phyloP scores from a whole-genome alignment of 2,113 vertebrate species.

The Panthera uncia region DNA sequence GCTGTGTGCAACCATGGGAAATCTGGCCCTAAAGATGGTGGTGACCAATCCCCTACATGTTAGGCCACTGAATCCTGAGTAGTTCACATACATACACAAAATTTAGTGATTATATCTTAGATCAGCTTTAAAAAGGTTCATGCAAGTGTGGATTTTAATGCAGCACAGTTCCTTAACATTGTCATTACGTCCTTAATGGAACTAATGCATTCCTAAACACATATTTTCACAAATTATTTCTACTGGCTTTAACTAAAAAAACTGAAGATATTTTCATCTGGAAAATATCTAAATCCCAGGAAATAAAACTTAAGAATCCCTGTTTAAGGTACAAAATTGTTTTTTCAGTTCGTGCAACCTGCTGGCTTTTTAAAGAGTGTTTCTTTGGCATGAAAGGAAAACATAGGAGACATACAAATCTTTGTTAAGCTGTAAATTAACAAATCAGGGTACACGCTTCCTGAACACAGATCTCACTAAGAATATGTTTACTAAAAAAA shows the following conservation, averaged over 20 bases:
- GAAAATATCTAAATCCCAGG: constrained; percentile 29
- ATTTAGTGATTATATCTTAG: not conserved
- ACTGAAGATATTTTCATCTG: not conserved
- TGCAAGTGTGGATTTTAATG: constrained; percentile 24
- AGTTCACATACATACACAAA: not conserved
- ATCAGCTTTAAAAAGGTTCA: constrained; percentile 29
- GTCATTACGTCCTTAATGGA: not conserved
- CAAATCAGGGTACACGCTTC: constrained; percentile 39
- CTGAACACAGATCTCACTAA: constrained; percentile 51
- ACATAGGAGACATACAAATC: constrained; percentile 54
- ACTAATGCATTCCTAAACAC: constrained; percentile 14
- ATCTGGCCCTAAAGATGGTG: not conserved
- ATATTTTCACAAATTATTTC: constrained; percentile 3
- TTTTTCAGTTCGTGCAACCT: constrained; percentile 39
- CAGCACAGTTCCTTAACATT: constrained; percentile 16
- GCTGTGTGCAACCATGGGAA: not conserved
- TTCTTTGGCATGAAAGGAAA: constrained; percentile 58
- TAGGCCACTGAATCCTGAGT: not conserved
- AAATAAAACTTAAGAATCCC: constrained; percentile 33
- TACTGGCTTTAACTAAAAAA: constrained; percentile 24
- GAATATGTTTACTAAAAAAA: constrained; percentile 42
- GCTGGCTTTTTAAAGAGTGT: constrained; percentile 54
- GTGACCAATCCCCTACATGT: not conserved
- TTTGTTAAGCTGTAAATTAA: constrained; percentile 24
- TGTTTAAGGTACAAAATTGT: not conserved